Percentiles rank a stretch among this genome's conserved stretches.
Evolutionary conservation across 2,797 vertebrate genomes (phyloP).

Genomic region (Gouania willdenowi): DNA sequence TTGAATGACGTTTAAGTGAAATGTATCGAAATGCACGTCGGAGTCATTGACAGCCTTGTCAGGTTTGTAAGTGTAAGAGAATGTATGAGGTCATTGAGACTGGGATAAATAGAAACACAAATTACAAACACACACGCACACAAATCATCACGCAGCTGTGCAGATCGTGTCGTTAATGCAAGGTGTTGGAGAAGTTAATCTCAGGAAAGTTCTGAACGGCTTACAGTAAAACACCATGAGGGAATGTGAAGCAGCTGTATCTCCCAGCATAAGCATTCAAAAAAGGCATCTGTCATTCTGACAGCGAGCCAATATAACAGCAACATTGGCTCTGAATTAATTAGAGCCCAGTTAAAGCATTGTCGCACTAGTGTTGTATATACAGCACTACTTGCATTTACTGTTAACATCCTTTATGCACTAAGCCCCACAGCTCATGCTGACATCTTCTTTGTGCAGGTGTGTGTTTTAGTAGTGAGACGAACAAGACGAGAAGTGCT

Average conservation of each 20-base stretch:
- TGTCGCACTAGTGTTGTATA: conserved; percentile 18
- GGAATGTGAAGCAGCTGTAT: not conserved
- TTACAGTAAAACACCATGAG: not conserved
- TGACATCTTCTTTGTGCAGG: conserved; percentile 30
- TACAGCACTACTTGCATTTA: conserved; percentile 10
- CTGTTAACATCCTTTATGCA: conserved; percentile 19
- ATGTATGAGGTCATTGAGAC: too few species aligned
- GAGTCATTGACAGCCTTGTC: too few species aligned
- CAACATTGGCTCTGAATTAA: conserved; percentile 29
- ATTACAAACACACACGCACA: too few species aligned
- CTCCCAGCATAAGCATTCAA: conserved; percentile 5
- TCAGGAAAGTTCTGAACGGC: not conserved
- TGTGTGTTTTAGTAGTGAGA: conserved; percentile 36
- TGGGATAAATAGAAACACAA: too few species aligned
- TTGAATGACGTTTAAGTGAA: too few species aligned
- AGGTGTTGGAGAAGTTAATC: not conserved
- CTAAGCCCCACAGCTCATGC: conserved; percentile 14
- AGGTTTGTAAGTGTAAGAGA: too few species aligned
- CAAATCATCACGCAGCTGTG: not conserved
- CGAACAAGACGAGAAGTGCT: conserved; percentile 22
- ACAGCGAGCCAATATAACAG: conserved; percentile 23
- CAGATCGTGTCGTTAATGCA: not conserved
- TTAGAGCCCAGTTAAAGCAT: conserved; percentile 18
- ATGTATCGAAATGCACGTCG: too few species aligned
- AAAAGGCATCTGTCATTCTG: conserved; percentile 19